phyloP scores from a whole-genome alignment of 2,888 invertebrate genomes.

The Alitta virens region DNA sequence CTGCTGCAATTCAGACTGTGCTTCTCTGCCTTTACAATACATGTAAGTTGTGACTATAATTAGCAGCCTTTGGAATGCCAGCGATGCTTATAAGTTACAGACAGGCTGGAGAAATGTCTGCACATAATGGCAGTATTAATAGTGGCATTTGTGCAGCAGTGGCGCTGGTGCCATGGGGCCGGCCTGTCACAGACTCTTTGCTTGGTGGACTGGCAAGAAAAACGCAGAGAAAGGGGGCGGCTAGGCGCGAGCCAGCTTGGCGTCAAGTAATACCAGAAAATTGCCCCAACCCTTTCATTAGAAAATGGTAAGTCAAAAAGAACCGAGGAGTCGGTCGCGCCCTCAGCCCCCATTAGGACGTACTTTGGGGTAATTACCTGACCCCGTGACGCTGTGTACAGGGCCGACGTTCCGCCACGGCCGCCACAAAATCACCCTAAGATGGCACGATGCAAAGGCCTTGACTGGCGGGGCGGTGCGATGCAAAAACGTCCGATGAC shows the following conservation, averaged over 20 bases:
- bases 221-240: not conserved
- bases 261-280: constrained; percentile 6
- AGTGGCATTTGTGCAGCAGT: not conserved
- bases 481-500: too few relatives aligned
- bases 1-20: too few relatives aligned
- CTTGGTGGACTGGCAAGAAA: not conserved
- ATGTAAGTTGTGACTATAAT: too few relatives aligned
- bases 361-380: not conserved
- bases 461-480: too few relatives aligned
- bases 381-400: not conserved
- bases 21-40: too few relatives aligned
- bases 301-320: constrained; percentile 2
- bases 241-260: constrained; percentile 1
- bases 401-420: too few relatives aligned
- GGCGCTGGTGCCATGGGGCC: not conserved
- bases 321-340: not conserved
- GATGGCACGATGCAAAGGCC: too few relatives aligned
- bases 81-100: too few relatives aligned
- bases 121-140: not conserved
- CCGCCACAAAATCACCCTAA: too few relatives aligned
- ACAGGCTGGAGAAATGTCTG: not conserved
- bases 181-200: too few relatives aligned
- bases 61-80: too few relatives aligned
- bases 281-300: not conserved
- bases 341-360: not conserved